Evolutionary conservation across 2,113 vertebrate species (phyloP).

Genomic region (Regulus satrapa): DNA sequence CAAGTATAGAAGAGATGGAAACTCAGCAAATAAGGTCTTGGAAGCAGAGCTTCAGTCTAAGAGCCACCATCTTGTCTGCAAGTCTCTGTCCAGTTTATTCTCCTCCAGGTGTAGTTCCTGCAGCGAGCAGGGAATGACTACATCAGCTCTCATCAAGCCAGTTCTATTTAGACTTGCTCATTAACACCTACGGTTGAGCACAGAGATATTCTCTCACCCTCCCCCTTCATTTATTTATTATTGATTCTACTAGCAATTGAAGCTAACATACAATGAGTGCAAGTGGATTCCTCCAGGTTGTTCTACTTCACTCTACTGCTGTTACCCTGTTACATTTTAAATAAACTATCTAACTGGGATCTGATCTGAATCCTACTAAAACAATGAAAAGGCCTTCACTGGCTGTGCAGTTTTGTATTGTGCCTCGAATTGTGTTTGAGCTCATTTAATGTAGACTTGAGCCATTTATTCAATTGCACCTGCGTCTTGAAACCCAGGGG

Average conservation of each 20-base stretch:
- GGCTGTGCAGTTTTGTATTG: background rate
- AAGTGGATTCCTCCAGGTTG: background rate
- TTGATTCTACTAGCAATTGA: background rate
- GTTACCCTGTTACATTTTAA: background rate
- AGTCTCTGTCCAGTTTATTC: background rate
- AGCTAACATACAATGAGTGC: background rate
- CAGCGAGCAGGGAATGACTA: background rate
- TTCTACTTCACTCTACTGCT: background rate
- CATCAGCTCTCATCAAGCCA: background rate
- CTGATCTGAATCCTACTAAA: background rate
- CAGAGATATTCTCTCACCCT: background rate
- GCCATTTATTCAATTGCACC: background rate
- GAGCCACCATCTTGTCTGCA: background rate
- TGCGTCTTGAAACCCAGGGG: background rate
- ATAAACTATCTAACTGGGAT: background rate
- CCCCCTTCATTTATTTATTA: background rate
- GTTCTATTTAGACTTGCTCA: background rate
- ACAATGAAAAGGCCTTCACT: background rate
- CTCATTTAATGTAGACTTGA: background rate
- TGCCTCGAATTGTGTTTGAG: background rate
- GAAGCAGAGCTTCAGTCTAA: background rate
- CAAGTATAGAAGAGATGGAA: background rate
- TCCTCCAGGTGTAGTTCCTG: background rate
- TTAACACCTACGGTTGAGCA: background rate
- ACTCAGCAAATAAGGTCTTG: background rate